Percentiles rank a stretch among this genome's conserved stretches.
phyloP scores from a whole-genome alignment of 2,113 vertebrate species.

The Orientallactaga bullata region DNA sequence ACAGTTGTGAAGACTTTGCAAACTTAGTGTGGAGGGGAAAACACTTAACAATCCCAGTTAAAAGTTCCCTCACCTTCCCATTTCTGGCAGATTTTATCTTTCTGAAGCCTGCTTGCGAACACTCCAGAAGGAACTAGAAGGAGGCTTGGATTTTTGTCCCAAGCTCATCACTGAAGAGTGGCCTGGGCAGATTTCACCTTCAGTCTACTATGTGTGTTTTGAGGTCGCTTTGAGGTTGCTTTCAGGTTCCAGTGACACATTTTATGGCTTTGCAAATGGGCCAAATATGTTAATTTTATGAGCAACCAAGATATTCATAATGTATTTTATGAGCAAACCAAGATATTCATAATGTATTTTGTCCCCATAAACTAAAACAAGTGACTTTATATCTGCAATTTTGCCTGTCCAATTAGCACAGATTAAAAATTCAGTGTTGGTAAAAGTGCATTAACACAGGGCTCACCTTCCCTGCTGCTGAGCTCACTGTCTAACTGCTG shows the following conservation, averaged over 20 bases:
- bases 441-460: not conserved
- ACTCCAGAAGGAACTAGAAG: not conserved
- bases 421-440: not conserved
- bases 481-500: too few relatives aligned
- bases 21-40: not conserved
- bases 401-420: not conserved
- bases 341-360: not conserved
- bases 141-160: not conserved
- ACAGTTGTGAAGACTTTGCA: not conserved
- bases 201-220: not conserved
- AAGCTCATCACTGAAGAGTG: not conserved
- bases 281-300: not conserved
- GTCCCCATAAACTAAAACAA: not conserved
- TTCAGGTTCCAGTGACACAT: not conserved
- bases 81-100: not conserved
- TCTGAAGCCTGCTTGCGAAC: not conserved
- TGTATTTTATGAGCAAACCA: conserved; percentile 1
- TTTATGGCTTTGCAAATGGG: not conserved
- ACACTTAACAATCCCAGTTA: not conserved
- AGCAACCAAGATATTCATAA: not conserved
- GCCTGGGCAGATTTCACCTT: not conserved
- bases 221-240: conserved; percentile 10
- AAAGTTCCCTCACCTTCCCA: not conserved
- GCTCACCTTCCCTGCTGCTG: not conserved
- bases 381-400: not conserved